phyloP scores from a whole-genome alignment of 2,888 invertebrate species.

The Theristus sp. region DNA sequence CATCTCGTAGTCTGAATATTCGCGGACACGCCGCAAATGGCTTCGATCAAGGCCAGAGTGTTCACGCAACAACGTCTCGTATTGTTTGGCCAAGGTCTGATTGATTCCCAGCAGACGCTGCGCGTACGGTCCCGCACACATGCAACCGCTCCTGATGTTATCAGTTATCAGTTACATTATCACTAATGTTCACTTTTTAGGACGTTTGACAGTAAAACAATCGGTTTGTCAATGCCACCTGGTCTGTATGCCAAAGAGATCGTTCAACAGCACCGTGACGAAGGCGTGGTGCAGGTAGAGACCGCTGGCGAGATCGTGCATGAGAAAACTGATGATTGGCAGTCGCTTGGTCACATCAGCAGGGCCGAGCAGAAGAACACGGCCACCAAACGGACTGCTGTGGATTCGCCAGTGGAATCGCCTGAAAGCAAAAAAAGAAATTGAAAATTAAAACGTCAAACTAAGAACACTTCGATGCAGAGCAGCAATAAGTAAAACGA shows the following conservation, averaged over 20 bases:
- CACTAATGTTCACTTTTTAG: too few species aligned
- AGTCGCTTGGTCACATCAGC: too few species aligned
- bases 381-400: neutral
- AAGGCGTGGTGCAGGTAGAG: constrained; percentile 69
- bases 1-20: constrained; percentile 45
- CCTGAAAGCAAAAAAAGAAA: neutral
- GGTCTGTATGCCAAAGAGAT: constrained; percentile 71
- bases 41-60: constrained; percentile 41
- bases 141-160: constrained; percentile 30
- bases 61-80: constrained; percentile 50
- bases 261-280: constrained; percentile 65
- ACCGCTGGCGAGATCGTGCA: constrained; percentile 50
- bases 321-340: constrained; percentile 66
- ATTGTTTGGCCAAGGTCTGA: constrained; percentile 49
- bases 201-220: too few species aligned
- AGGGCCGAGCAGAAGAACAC: neutral
- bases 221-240: too few species aligned
- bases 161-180: neutral
- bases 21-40: constrained; percentile 33
- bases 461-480: neutral
- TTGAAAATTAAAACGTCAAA: neutral
- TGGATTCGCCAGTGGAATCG: neutral
- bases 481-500: neutral
- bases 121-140: constrained; percentile 64
- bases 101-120: constrained; percentile 66